phyloP scores from a whole-genome alignment of 2,797 vertebrate species.

The Octomys mimax region DNA sequence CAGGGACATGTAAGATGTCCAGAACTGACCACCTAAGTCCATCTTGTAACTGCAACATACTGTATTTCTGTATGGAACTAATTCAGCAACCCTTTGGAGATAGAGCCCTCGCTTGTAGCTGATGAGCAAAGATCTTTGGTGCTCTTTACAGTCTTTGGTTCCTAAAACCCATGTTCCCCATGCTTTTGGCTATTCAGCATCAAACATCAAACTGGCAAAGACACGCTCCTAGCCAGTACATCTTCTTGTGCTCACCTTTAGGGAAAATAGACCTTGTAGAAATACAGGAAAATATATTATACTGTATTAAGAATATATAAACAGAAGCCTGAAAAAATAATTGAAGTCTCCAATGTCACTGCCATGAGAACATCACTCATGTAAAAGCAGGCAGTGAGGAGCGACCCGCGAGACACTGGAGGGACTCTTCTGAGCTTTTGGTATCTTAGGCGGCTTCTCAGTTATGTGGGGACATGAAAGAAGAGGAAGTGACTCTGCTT shows the following conservation, averaged over 20 bases:
- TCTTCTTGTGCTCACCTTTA: not conserved
- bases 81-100: not conserved
- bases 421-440: not conserved
- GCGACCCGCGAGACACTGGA: not conserved
- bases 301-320: not conserved
- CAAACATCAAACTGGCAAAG: not conserved
- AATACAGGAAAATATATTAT: not conserved
- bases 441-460: not conserved
- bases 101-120: not conserved
- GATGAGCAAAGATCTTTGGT: not conserved
- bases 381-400: not conserved
- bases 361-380: not conserved
- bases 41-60: not conserved
- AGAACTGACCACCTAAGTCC: not conserved
- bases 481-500: fast-evolving
- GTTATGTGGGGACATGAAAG: too few relatives aligned
- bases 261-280: not conserved
- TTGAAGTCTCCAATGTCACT: not conserved
- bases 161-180: not conserved
- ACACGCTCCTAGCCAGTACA: not conserved
- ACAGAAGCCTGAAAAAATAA: not conserved
- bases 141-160: not conserved
- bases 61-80: not conserved
- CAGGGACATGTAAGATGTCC: not conserved
- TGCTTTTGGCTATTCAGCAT: not conserved